These are phyloP conservation scores for Octodon degus DNA, from an alignment of 2,113 vertebrate genomes.

Conservation along the genomic window DNA sequence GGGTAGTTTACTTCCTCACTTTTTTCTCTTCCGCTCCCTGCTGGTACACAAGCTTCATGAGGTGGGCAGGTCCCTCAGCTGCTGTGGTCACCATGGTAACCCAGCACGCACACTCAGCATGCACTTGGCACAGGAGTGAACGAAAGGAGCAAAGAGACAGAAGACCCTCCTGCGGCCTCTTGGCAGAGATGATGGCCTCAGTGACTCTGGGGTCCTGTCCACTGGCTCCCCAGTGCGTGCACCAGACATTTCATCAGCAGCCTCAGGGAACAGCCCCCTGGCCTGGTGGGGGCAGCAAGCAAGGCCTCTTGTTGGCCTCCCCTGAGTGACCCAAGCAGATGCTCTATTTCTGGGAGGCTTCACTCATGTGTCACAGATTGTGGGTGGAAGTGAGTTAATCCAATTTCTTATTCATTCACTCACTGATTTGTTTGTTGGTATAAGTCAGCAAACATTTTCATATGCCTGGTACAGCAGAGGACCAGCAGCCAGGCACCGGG, in stretches of 20 bases:
- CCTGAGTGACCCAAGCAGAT: not conserved
- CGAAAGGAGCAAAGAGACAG: not conserved
- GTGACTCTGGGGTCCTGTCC: not conserved
- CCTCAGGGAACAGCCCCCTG: not conserved
- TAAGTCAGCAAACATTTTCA: not conserved
- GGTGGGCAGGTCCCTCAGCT: not conserved
- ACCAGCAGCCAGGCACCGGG: not conserved
- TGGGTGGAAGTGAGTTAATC: slow-evolving; percentile 43
- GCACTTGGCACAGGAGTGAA: not conserved
- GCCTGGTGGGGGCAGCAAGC: not conserved
- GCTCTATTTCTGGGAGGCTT: slow-evolving; percentile 37
- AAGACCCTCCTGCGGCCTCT: not conserved
- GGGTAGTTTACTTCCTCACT: not conserved
- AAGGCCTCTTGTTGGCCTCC: not conserved
- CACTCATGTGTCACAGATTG: not conserved
- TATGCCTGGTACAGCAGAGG: not conserved
- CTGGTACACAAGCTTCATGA: not conserved
- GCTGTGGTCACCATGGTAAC: not conserved
- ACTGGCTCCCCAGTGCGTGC: not conserved
- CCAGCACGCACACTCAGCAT: not conserved
- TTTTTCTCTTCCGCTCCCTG: not conserved
- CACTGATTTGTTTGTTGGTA: not conserved
- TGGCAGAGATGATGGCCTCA: not conserved
- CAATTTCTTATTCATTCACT: not conserved
- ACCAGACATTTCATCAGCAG: not conserved